Base-by-base conservation (phyloP, 2,888 invertebrate genomes). In the Tenthredo mesomela region DNA sequence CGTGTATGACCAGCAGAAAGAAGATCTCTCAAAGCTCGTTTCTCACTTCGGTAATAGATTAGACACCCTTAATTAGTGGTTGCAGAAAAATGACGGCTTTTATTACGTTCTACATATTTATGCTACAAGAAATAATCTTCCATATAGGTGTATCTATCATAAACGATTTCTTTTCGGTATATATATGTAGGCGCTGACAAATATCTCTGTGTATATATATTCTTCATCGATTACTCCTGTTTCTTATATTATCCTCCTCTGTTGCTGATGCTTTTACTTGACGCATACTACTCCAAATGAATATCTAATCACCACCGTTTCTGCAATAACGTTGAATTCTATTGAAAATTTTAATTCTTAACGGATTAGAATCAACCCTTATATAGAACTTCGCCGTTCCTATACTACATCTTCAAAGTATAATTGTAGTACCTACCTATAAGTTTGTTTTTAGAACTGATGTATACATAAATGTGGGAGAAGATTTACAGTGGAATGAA, bases 241-340 rank as follows among this genome's bases (percentile, higher is more conserved):
- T 29, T 29, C 29, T 29, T 2, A 29, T 29, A 29, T 29, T 29
- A 29, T 29, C 29, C 29, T 29, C 2, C 29, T 29, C 29, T 29
- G 29, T 29, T 29, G 29, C 29, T 29, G n/a, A n/a, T n/a, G 29
- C 2, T 29, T 29, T 29, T 29, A 29, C 29, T 29, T 29, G 2
- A 29, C 29, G 29, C 29, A 29, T 29, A 29, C 29, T 29, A 29
- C 29, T 29, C 29, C 29, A 2, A 29, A 29, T 1, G 29, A 29
- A 29, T 29, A 29, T 29, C 29, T 29, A 29, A 29, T 1, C 29
- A 29, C 6, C 71, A 43, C 71, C 71, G 21, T 9, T 43, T 40
- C 37, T n/a, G 2, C 71, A 10, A 40, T n/a, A 43, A n/a, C 43
- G n/a, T 71, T 18, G 75, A 75, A 12, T 75, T 75, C 50, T 75